Conservation (phyloP, 2,797 vertebrate species). For the Melanotaenia boesemani region DNA sequence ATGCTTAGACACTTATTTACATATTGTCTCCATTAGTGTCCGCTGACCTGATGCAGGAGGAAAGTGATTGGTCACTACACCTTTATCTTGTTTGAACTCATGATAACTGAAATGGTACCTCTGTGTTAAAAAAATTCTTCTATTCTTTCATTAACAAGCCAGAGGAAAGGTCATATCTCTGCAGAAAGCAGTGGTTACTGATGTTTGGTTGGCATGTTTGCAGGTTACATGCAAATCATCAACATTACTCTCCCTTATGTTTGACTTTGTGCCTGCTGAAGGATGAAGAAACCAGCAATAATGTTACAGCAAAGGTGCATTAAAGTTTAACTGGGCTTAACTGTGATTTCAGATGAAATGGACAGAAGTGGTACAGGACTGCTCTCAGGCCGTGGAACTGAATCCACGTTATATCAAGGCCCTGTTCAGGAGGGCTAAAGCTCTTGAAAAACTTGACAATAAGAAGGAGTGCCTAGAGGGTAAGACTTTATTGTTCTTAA, state of each 20-base stretch:
- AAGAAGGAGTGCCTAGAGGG: constrained; percentile 98
- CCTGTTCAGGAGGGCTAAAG: constrained; percentile 96
- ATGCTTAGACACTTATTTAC: neutral
- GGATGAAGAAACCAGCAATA: neutral
- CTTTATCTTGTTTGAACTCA: neutral
- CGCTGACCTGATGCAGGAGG: neutral
- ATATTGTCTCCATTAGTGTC: neutral
- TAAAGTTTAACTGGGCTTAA: neutral
- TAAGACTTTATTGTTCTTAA: constrained; percentile 49
- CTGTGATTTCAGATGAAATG: constrained; percentile 89
- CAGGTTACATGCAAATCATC: neutral
- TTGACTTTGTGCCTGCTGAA: neutral
- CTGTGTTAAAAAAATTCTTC: neutral
- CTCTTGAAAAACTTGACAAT: constrained; percentile 95
- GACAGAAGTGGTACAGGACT: constrained; percentile 95
- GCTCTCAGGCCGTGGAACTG: constrained; percentile 93
- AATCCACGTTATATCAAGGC: constrained; percentile 98
- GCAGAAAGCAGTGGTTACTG: neutral
- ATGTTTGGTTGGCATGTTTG: constrained; percentile 6
- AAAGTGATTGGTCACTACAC: neutral
- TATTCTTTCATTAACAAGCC: too few species aligned
- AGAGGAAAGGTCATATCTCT: too few species aligned
- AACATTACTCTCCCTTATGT: neutral
- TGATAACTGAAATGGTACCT: neutral
- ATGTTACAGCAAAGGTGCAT: neutral